Percentiles rank a stretch among this genome's conserved stretches.
These are phyloP conservation scores for Pseudorhombus dupliciocellatus DNA, from an alignment of 2,113 vertebrate species.

Conservation along the genomic window DNA sequence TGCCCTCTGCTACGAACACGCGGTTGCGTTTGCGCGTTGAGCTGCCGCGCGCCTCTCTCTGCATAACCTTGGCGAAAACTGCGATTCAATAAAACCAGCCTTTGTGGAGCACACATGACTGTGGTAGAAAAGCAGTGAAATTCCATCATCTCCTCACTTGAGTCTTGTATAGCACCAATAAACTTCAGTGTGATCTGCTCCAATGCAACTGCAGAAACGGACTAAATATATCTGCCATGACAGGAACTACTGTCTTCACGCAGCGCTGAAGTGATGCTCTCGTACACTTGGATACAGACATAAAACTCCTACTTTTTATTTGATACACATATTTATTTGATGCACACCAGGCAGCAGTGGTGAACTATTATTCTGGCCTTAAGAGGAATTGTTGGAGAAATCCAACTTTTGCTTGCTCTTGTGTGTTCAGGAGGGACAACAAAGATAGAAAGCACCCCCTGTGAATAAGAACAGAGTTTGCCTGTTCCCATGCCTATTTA, in stretches of 20 bases:
- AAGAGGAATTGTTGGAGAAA: constrained; percentile 47
- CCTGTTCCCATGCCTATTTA: constrained; percentile 47
- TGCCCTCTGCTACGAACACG: constrained; percentile 33
- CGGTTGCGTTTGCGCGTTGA: constrained; percentile 27
- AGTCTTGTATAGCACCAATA: constrained; percentile 31
- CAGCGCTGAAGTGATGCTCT: constrained; percentile 18
- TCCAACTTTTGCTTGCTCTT: constrained; percentile 40
- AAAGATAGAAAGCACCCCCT: constrained; percentile 52
- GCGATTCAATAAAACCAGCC: constrained; percentile 58
- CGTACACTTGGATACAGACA: constrained; percentile 19
- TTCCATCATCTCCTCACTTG: constrained; percentile 48
- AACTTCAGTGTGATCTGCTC: constrained; percentile 46
- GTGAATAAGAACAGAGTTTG: constrained; percentile 38
- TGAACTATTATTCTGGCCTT: constrained; percentile 25
- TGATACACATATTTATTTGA: constrained; percentile 47
- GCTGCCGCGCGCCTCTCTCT: constrained; percentile 46
- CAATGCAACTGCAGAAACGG: constrained; percentile 22
- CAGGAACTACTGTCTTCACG: constrained; percentile 35
- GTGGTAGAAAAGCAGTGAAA: constrained; percentile 39
- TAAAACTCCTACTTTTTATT: constrained; percentile 43
- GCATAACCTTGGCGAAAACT: constrained; percentile 48
- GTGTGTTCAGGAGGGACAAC: constrained; percentile 40
- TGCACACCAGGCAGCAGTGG: constrained; percentile 11
- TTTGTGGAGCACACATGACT: constrained; percentile 41
- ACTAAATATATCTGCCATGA: constrained; percentile 13